A percentile compares a stretch with the other conserved stretches of the same genome.
These are phyloP conservation scores for Neosilurus mollespiculum DNA, from an alignment of 2,797 vertebrate species.

Conservation along the genomic window DNA sequence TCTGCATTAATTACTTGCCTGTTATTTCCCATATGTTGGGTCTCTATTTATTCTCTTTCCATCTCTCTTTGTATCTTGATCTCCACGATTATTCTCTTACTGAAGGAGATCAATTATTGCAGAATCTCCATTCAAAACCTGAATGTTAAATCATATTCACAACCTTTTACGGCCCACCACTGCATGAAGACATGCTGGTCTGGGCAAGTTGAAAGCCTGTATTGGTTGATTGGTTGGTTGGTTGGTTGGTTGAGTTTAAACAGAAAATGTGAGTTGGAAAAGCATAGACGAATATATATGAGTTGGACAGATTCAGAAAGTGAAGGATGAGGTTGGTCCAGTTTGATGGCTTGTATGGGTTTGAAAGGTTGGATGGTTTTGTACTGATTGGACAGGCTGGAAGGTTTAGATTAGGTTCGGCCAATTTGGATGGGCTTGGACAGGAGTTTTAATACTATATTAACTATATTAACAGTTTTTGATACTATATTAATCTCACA, in stretches of 20 bases:
- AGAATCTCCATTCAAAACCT: neutral
- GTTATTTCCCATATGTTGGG: slow-evolving; percentile 30
- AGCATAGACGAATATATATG: neutral
- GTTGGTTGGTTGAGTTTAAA: too few relatives aligned
- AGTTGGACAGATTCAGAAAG: neutral
- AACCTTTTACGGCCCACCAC: neutral
- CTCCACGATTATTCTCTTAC: neutral
- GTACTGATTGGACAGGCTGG: neutral
- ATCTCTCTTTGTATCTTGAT: neutral
- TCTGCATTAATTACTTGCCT: slow-evolving; percentile 25
- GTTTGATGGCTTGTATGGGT: neutral
- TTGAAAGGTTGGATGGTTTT: neutral
- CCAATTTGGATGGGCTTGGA: too few relatives aligned
- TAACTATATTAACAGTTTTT: too few relatives aligned
- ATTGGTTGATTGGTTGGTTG: neutral
- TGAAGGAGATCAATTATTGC: neutral
- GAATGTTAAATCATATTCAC: neutral
- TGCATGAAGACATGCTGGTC: neutral
- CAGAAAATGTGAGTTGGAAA: neutral
- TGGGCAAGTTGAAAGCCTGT: neutral
- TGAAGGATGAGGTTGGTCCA: too few relatives aligned
- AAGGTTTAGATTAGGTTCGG: neutral
- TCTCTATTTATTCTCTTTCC: neutral
- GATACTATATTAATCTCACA: too few relatives aligned
- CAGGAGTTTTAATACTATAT: too few relatives aligned